Evolutionary conservation across 2,888 invertebrate genomes (phyloP).

Genomic region (Exephanes ischioxanthus): DNA sequence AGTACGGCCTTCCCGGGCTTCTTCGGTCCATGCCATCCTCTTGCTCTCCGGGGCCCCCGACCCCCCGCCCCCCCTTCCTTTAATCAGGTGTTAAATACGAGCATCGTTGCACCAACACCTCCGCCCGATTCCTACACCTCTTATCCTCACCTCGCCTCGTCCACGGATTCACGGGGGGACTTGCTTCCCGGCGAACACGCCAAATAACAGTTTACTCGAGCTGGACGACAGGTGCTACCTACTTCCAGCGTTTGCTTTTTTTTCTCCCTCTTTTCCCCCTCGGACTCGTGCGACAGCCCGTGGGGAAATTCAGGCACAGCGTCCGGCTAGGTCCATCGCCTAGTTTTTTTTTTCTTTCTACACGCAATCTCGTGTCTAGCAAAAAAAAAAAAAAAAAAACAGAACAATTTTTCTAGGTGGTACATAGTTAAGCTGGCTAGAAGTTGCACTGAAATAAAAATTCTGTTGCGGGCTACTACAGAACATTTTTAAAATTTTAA

Average conservation of each 20-base stretch:
- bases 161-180: slow-evolving; percentile 23
- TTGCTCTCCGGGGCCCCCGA: slow-evolving; percentile 42
- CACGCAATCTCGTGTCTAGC: not conserved
- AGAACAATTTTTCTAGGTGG: not conserved
- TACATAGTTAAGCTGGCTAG: not conserved
- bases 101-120: slow-evolving; percentile 73
- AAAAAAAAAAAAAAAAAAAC: not conserved
- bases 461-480: too few species aligned
- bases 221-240: slow-evolving; percentile 53
- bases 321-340: not conserved
- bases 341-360: not conserved
- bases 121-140: slow-evolving; percentile 32
- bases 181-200: slow-evolving; percentile 35
- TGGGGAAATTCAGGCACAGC: not conserved
- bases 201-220: slow-evolving; percentile 36
- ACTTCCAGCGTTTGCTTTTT: slow-evolving; percentile 3
- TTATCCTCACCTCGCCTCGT: slow-evolving; percentile 20
- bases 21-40: slow-evolving; percentile 64
- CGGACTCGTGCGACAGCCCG: not conserved
- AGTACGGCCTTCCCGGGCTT: slow-evolving; percentile 34
- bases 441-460: not conserved
- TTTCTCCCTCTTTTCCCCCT: not conserved
- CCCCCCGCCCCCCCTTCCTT: slow-evolving; percentile 77
- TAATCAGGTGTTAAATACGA: slow-evolving; percentile 84
- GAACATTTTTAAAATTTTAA: too few species aligned